Percentiles rank a stretch among this genome's conserved stretches.
Evolutionary conservation across 2,113 vertebrate species (phyloP).

Genomic region (Phalacrocorax carbo): DNA sequence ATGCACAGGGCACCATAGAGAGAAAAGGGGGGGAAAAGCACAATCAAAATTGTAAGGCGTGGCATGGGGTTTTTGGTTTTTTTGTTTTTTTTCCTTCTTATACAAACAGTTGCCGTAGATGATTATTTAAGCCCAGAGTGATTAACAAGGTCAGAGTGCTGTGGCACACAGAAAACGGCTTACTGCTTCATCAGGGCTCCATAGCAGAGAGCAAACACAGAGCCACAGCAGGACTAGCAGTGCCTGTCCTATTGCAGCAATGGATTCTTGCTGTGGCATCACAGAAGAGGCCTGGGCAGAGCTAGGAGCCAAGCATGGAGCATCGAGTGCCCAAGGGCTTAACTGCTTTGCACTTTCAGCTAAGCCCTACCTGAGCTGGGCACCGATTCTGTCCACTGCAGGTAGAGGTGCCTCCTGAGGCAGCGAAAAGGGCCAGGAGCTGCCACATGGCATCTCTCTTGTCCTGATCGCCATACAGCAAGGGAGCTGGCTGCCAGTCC

Average conservation of each 20-base stretch:
- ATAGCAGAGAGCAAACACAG: not conserved
- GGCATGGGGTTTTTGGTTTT: no score
- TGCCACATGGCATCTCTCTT: not conserved
- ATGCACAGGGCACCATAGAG: not conserved
- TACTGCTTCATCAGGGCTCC: not conserved
- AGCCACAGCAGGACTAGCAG: not conserved
- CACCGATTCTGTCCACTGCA: accelerated
- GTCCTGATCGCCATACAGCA: accelerated
- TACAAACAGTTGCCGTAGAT: not conserved
- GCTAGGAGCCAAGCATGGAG: not conserved
- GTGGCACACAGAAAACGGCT: not conserved
- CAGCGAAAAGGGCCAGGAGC: not conserved
- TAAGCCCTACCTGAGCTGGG: not conserved
- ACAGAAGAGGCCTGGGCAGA: not conserved
- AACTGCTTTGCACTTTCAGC: not conserved
- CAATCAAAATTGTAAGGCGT: not conserved
- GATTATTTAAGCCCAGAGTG: not conserved
- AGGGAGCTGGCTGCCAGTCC: not conserved
- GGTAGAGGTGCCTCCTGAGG: not conserved
- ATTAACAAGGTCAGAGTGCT: not conserved
- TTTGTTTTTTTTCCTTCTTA: not conserved
- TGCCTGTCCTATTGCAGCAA: not conserved
- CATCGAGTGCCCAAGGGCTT: accelerated
- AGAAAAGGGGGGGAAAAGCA: not conserved
- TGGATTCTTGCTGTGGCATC: not conserved